Evolutionary conservation across 2,888 invertebrate species (phyloP).

Genomic region (Scaeva pyrastri): DNA sequence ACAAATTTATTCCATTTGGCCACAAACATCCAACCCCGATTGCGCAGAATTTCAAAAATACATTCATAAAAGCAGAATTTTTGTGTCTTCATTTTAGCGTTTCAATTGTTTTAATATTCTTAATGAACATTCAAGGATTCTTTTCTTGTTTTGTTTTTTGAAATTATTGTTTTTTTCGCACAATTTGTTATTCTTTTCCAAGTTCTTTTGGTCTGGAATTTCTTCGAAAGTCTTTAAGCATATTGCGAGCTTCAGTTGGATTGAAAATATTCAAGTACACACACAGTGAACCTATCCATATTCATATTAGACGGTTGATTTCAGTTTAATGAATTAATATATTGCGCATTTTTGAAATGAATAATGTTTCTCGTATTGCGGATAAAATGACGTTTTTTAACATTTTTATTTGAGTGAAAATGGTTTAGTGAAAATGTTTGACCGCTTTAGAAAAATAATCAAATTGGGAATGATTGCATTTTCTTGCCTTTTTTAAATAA

Average conservation of each 20-base stretch:
- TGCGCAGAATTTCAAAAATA: slow-evolving; percentile 12
- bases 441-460: background rate
- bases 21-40: background rate
- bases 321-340: background rate
- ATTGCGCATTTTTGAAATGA: slow-evolving; percentile 7
- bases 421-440: slow-evolving; percentile 1
- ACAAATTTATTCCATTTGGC: slow-evolving; percentile 20
- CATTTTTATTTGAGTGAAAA: background rate
- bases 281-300: slow-evolving; percentile 9
- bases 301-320: background rate
- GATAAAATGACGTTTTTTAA: slow-evolving; percentile 11
- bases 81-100: background rate
- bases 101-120: slow-evolving; percentile 37
- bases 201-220: slow-evolving; percentile 2
- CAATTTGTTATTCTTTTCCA: slow-evolving; percentile 32
- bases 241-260: slow-evolving; percentile 47
- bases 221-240: background rate
- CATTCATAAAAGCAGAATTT: background rate
- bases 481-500: background rate
- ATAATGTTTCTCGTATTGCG: background rate
- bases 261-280: slow-evolving; percentile 41
- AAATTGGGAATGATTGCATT: background rate
- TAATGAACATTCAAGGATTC: slow-evolving; percentile 37
- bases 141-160: slow-evolving; percentile 9
- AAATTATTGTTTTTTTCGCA: background rate